These are phyloP conservation scores for Catocala nupta DNA, from an alignment of 2,888 invertebrate species.

Conservation along the genomic window DNA sequence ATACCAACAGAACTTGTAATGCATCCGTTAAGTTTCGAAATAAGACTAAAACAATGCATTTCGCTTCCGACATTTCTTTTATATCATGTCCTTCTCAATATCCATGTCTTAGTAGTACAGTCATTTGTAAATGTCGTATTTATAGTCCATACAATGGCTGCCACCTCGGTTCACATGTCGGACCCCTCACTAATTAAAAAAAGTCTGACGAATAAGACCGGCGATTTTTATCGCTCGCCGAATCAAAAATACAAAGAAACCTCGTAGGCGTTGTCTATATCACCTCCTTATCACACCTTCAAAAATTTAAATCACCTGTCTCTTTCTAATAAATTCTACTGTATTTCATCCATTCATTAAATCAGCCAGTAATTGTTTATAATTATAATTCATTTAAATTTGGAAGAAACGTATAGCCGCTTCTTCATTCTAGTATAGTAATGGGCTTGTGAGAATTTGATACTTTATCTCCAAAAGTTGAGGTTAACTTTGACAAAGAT, in stretches of 20 bases:
- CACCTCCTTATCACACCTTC: constrained; percentile 70
- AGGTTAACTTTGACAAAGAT: constrained; percentile 35
- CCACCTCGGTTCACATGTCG: constrained; percentile 81
- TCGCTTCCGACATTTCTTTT: constrained; percentile 36
- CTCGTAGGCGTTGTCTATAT: constrained; percentile 80
- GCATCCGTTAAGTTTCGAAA: constrained; percentile 15
- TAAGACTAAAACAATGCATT: constrained; percentile 27
- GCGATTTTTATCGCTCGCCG: constrained; percentile 86
- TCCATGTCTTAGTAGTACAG: constrained; percentile 66
- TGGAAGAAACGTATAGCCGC: constrained; percentile 67
- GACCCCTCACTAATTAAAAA: constrained; percentile 86
- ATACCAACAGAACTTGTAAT: constrained; percentile 11
- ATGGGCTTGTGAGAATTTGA: constrained; percentile 78
- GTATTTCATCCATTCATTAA: constrained; percentile 78
- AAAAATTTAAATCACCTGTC: constrained; percentile 56
- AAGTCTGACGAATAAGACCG: constrained; percentile 85
- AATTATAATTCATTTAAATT: constrained; percentile 84
- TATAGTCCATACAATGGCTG: constrained; percentile 80
- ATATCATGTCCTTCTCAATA: constrained; percentile 66
- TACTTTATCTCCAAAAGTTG: constrained; percentile 67
- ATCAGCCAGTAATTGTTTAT: constrained; percentile 82
- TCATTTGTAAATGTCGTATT: constrained; percentile 81
- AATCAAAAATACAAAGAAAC: constrained; percentile 81
- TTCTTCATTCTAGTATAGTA: constrained; percentile 72
- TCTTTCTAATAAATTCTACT: constrained; percentile 65